These are phyloP conservation scores for Argyresthia albistria DNA, from an alignment of 2,888 invertebrate genomes.

Conservation along the genomic window DNA sequence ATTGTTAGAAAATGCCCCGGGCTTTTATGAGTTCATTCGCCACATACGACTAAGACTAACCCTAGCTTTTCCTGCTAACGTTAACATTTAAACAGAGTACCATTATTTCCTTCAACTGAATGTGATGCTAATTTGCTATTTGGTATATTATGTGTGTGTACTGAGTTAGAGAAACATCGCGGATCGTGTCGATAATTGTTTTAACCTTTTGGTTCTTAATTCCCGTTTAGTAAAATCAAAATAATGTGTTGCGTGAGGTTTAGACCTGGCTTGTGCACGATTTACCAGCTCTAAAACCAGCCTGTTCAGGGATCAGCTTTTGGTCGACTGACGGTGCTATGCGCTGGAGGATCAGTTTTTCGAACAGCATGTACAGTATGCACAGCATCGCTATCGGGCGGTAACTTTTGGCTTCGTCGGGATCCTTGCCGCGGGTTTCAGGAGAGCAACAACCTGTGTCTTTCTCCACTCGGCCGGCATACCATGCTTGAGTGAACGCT, in stretches of 20 bases:
- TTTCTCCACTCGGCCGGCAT: background rate
- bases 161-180: too few relatives aligned
- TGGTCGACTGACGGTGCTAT: background rate
- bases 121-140: too few relatives aligned
- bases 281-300: background rate
- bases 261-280: too few relatives aligned
- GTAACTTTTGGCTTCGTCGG: constrained; percentile 4
- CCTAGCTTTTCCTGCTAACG: too few relatives aligned
- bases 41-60: background rate
- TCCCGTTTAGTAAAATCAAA: too few relatives aligned
- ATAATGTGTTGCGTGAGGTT: too few relatives aligned
- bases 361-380: constrained; percentile 1
- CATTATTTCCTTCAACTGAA: too few relatives aligned
- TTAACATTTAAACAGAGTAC: too few relatives aligned
- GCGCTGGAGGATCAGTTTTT: background rate
- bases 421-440: constrained; percentile 5
- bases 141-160: too few relatives aligned
- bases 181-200: too few relatives aligned
- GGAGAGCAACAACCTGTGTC: background rate
- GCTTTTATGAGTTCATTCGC: constrained; percentile 12
- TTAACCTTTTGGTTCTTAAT: too few relatives aligned
- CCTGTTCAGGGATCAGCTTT: background rate
- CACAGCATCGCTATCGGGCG: constrained; percentile 4
- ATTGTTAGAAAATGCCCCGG: constrained; percentile 29
- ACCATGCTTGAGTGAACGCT: background rate